These are phyloP conservation scores for Pollimyrus isidori DNA, from an alignment of 2,113 vertebrate species.

Conservation along the genomic window DNA sequence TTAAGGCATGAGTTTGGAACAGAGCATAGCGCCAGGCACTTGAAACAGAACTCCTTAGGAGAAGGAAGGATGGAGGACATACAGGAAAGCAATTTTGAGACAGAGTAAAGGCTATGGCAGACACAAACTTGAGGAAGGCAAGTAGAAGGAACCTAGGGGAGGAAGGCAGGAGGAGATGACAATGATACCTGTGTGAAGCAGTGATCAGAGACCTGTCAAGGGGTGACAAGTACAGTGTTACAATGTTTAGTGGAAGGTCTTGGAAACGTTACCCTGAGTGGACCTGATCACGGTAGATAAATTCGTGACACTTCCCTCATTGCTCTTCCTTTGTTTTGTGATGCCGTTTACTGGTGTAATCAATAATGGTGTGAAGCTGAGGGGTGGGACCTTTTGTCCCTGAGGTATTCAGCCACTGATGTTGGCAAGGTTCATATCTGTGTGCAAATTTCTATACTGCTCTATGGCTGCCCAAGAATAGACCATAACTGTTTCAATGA, in stretches of 20 bases:
- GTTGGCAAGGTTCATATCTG: neutral
- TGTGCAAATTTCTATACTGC: neutral
- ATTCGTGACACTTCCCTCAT: neutral
- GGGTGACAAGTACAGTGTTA: neutral
- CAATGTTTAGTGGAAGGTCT: neutral
- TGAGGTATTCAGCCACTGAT: neutral
- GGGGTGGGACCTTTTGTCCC: neutral
- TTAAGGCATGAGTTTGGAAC: too few relatives aligned
- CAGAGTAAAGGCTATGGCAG: neutral
- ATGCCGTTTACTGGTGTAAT: neutral
- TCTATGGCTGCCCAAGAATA: neutral
- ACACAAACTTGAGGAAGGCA: neutral
- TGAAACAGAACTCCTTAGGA: neutral
- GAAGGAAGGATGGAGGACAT: neutral
- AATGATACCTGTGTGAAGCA: neutral
- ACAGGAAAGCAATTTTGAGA: neutral
- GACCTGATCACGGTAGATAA: neutral
- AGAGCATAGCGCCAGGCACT: too few relatives aligned
- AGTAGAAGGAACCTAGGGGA: neutral
- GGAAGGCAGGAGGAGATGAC: neutral
- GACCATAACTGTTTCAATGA: neutral
- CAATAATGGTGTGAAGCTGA: neutral
- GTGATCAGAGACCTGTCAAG: neutral
- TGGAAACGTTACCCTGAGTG: neutral
- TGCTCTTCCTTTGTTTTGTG: neutral